Percentiles rank a stretch among this genome's conserved stretches.
These are phyloP conservation scores for Terebella lapidaria DNA, from an alignment of 2,888 invertebrate species.

Conservation along the genomic window DNA sequence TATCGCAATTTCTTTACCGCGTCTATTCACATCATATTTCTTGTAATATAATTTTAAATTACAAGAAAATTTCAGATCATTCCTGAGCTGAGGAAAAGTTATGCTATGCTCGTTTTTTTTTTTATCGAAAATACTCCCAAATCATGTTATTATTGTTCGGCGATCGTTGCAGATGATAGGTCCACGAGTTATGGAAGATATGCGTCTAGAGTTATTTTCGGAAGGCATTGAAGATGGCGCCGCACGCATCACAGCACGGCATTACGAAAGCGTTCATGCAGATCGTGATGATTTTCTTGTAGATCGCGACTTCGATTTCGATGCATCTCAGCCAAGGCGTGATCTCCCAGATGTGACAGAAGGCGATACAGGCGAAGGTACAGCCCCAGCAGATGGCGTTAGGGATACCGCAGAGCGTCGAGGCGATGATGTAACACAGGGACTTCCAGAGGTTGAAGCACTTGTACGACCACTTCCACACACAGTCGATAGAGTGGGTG, in stretches of 20 bases:
- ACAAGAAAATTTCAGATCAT: too few relatives aligned
- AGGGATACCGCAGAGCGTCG: conserved; percentile 64
- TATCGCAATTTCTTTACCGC: too few relatives aligned
- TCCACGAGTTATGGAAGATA: too few relatives aligned
- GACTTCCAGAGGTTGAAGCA: conserved; percentile 65
- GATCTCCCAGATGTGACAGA: conserved; percentile 53
- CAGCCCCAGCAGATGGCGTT: conserved; percentile 61
- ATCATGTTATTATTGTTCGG: too few relatives aligned
- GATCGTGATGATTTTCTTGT: conserved; percentile 18
- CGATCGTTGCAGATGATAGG: too few relatives aligned
- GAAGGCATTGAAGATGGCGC: conserved; percentile 4
- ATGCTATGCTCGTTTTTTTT: too few relatives aligned
- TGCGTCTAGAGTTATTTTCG: too few relatives aligned
- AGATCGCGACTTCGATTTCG: conserved; percentile 33
- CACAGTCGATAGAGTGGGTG: conserved; percentile 59
- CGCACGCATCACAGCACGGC: conserved; percentile 27
- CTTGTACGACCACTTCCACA: conserved; percentile 64
- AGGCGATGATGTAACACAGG: conserved; percentile 65
- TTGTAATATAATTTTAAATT: too few relatives aligned
- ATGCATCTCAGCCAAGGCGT: conserved; percentile 28
- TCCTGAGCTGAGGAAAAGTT: too few relatives aligned
- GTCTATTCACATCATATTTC: too few relatives aligned
- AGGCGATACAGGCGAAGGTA: conserved; percentile 56
- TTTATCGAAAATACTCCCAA: too few relatives aligned
- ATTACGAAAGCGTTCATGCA: conserved; percentile 23